phyloP scores from a whole-genome alignment of 2,888 invertebrate species.

The Sarcophaga caerulescens region DNA sequence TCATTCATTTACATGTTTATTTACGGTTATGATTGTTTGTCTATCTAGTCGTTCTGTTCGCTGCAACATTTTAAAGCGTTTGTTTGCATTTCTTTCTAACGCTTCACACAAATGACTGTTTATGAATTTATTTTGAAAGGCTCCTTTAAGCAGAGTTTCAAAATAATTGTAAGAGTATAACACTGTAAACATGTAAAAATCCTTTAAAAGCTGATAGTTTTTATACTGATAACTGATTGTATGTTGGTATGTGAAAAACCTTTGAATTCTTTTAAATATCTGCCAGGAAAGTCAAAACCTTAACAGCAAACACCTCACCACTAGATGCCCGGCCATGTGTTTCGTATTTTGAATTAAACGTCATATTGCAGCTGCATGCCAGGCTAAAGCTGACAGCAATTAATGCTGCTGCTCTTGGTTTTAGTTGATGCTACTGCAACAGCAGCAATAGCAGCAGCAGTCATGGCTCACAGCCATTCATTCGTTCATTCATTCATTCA shows the following conservation, averaged over 20 bases:
- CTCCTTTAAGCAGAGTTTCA: too few species aligned
- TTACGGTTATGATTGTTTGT: constrained; percentile 67
- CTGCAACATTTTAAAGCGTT: not conserved
- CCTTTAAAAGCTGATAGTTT: not conserved
- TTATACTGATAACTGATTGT: too few species aligned
- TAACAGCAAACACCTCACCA: not conserved
- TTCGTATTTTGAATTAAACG: constrained; percentile 58
- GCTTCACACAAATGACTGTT: not conserved
- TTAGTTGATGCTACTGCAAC: not conserved
- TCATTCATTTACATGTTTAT: constrained; percentile 65
- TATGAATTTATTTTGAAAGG: too few species aligned
- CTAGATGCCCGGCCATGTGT: constrained; percentile 48
- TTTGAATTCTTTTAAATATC: not conserved
- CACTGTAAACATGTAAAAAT: too few species aligned
- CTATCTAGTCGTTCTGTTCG: constrained; percentile 12
- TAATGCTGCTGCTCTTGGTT: constrained; percentile 4
- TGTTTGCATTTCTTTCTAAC: not conserved
- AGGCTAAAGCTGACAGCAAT: constrained; percentile 8
- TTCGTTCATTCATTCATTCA: not conserved
- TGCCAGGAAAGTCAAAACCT: not conserved
- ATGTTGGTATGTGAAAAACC: too few species aligned
- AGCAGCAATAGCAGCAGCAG: not conserved
- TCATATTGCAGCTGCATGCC: constrained; percentile 15
- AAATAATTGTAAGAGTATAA: too few species aligned
- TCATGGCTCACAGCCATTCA: not conserved